phyloP scores from a whole-genome alignment of 1,140 invertebrate species.

The Grapholita molesta region DNA sequence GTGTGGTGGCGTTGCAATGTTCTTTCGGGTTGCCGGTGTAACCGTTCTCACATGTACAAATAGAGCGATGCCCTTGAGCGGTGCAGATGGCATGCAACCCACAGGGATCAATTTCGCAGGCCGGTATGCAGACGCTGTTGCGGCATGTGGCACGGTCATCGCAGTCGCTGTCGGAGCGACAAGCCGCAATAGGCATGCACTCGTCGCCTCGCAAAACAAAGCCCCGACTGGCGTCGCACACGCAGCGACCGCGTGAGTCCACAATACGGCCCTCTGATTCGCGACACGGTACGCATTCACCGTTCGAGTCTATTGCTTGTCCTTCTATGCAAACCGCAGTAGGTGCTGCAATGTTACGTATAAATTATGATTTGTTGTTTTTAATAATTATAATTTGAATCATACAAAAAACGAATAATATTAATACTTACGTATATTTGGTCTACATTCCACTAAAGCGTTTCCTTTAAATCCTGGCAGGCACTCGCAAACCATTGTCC shows the following conservation, averaged over 20 bases:
- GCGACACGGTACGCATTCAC: constrained; percentile 86
- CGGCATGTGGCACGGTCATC: constrained; percentile 86
- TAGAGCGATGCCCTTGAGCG: constrained; percentile 86
- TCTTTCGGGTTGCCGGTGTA: constrained; percentile 84
- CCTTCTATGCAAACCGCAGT: constrained; percentile 69
- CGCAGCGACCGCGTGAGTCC: constrained; percentile 87
- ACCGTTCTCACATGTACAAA: constrained; percentile 86
- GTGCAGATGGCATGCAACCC: constrained; percentile 89
- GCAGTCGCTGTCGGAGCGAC: constrained; percentile 87
- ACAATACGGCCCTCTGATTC: constrained; percentile 85
- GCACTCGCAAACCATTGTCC: constrained; percentile 94
- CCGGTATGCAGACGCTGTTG: constrained; percentile 86
- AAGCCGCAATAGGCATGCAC: constrained; percentile 86
- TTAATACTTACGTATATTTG: constrained; percentile 78
- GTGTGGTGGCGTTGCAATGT: constrained; percentile 78
- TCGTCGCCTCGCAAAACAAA: constrained; percentile 87
- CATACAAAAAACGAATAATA: constrained; percentile 5
- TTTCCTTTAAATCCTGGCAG: constrained; percentile 91
- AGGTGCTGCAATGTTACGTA: constrained; percentile 42
- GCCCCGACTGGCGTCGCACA: constrained; percentile 87
- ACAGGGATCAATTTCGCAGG: constrained; percentile 84
- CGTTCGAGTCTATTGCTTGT: constrained; percentile 85
- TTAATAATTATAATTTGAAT: neutral
- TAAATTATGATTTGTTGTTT: constrained; percentile 17
- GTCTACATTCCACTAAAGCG: constrained; percentile 87